These are phyloP conservation scores for Bombus breviceps DNA, from an alignment of 1,140 invertebrate species.

Conservation along the genomic window DNA sequence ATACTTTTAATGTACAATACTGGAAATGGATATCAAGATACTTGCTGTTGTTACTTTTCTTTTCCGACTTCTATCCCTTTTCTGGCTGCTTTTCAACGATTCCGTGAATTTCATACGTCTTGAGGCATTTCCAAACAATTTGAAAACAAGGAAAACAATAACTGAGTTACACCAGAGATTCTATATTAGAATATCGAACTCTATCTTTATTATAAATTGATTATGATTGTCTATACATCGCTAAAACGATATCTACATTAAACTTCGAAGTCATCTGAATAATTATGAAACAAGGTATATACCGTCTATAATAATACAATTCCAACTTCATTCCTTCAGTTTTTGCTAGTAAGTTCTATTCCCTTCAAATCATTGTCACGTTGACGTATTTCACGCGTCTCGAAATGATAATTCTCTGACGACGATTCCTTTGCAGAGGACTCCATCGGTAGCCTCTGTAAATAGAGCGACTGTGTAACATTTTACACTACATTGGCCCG, in stretches of 20 bases:
- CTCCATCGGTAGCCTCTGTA: neutral
- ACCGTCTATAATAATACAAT: neutral
- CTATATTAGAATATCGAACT: too few relatives aligned
- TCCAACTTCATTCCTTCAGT: neutral
- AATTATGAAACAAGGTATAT: too few relatives aligned
- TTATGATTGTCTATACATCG: too few relatives aligned
- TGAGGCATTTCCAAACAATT: neutral
- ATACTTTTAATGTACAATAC: too few relatives aligned
- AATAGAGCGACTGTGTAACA: neutral
- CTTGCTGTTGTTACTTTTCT: neutral
- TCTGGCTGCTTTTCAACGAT: neutral
- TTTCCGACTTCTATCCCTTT: too few relatives aligned
- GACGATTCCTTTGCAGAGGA: neutral
- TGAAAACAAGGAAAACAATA: neutral
- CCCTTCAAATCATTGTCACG: too few relatives aligned
- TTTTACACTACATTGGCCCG: constrained; percentile 29
- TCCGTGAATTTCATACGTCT: neutral
- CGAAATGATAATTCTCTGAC: neutral
- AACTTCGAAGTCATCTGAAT: too few relatives aligned
- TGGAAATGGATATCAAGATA: too few relatives aligned
- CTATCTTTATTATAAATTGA: too few relatives aligned
- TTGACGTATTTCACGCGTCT: neutral
- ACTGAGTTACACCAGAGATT: neutral
- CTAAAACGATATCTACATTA: too few relatives aligned
- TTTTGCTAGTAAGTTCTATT: neutral